phyloP scores from a whole-genome alignment of 2,888 invertebrate species.

The Ophion slaviceki region DNA sequence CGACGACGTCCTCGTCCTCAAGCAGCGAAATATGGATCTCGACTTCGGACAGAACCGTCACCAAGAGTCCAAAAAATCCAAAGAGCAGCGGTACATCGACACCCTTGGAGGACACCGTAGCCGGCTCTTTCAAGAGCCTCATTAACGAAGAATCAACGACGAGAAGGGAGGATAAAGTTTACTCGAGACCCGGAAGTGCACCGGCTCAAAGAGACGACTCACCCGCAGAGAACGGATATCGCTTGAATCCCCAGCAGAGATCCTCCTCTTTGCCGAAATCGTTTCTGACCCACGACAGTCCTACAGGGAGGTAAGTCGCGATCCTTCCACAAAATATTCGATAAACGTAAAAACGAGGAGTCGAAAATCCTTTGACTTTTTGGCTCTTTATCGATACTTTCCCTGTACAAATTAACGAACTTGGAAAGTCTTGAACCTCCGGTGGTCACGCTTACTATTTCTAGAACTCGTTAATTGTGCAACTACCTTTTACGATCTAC shows the following conservation, averaged over 20 bases:
- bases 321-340: neutral
- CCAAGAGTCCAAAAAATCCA: constrained; percentile 83
- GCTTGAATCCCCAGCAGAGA: constrained; percentile 82
- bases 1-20: constrained; percentile 85
- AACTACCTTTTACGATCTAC: too few species aligned
- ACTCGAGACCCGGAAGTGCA: constrained; percentile 85
- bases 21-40: constrained; percentile 85
- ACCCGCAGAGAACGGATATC: constrained; percentile 69
- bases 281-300: constrained; percentile 83
- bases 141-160: constrained; percentile 71
- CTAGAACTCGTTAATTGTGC: too few species aligned
- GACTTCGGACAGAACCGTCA: constrained; percentile 84
- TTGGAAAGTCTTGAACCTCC: too few species aligned
- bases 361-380: neutral
- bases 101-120: constrained; percentile 83
- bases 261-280: constrained; percentile 84
- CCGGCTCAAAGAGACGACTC: constrained; percentile 82
- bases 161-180: constrained; percentile 77
- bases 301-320: constrained; percentile 75
- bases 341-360: neutral
- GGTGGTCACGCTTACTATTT: too few species aligned
- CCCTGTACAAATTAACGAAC: too few species aligned
- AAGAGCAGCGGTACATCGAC: constrained; percentile 85
- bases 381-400: too few species aligned
- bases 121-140: constrained; percentile 75